Conservation (phyloP, 2,888 invertebrate species). For the Hydriomena furcata region DNA sequence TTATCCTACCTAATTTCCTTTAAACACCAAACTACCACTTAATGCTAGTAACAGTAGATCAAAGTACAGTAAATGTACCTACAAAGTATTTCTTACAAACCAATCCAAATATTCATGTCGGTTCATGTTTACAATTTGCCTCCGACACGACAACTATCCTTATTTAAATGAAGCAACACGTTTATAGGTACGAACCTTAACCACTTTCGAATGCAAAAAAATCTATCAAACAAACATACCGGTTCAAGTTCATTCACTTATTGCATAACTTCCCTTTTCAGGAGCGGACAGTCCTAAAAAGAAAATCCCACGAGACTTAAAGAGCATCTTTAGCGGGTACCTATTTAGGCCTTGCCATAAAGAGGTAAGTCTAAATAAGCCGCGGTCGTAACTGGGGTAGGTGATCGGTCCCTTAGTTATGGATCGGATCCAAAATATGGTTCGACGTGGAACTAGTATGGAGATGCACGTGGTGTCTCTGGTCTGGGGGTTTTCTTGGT, state of each 20-base stretch:
- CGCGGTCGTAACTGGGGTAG: constrained; percentile 53
- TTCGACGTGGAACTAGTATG: constrained; percentile 54
- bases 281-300: constrained; percentile 58
- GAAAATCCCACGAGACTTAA: constrained; percentile 59
- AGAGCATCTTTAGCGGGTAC: constrained; percentile 61
- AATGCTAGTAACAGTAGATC: too few species aligned
- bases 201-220: constrained; percentile 38
- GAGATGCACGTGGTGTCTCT: constrained; percentile 72
- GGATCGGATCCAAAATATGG: constrained; percentile 77
- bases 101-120: constrained; percentile 1
- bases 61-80: background rate
- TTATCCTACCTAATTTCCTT: too few species aligned
- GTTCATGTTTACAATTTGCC: constrained; percentile 1
- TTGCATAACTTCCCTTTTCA: constrained; percentile 58
- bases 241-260: constrained; percentile 37
- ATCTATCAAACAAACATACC: constrained; percentile 28
- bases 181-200: constrained; percentile 27
- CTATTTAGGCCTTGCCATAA: constrained; percentile 64
- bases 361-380: constrained; percentile 63
- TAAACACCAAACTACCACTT: too few species aligned
- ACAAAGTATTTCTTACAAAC: background rate
- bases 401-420: constrained; percentile 60
- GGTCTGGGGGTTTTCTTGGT: constrained; percentile 50
- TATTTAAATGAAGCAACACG: constrained; percentile 26
- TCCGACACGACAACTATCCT: constrained; percentile 14